Base-by-base conservation (phyloP, 2,888 invertebrate genomes). In the Acronicta psi region DNA sequence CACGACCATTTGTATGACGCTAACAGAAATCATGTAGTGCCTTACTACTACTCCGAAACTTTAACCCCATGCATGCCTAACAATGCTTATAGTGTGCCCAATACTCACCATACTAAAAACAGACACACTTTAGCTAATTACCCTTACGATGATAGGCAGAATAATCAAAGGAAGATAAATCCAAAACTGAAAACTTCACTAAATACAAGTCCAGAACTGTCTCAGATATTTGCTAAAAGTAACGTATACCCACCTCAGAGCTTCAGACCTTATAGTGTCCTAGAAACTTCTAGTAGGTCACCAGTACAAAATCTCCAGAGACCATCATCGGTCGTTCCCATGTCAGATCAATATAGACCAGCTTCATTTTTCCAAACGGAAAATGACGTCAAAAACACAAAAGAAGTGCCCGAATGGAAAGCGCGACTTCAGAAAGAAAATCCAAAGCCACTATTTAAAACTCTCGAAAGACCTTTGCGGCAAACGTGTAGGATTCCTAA, bases 11-110 rank as follows among this genome's bases (percentile, higher is more conserved):
- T 89, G 81, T 93, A 90, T 88, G 95, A 95, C 83, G 94, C 95
- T 95, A 95, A 94, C 93, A 93, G 93, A 81, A 94, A 94, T 77
- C 92, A 93, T 71, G 91, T 94, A 79, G 91, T 93, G 41, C 94
- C 94, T 45, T 94, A 94, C 65, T 94, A 94, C 72, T 94, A 94
- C 64, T 90, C 93, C 0, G 94, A 94, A 85, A 94, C 93, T 37
- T 60, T 92, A 76, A 87, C 88, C 20, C 87, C 87, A 51, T 87
- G 93, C 93, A 88, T 90, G 92, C 88, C 92, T 77, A 92, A 92
- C 63, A 93, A 93, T 49, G 78, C 87, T 43, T 92, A 86, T 64
- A 88, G 84, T 68, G 81, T 86, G 62, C 86, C 91, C 59, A 89
- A 85, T 62, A 73, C 73, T 63, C 52, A 65, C 51, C 63, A 52